Percentiles rank a stretch among this genome's conserved stretches.
These are phyloP conservation scores for Anisognathus igniventris DNA, from an alignment of 2,797 vertebrate species.

Conservation along the genomic window DNA sequence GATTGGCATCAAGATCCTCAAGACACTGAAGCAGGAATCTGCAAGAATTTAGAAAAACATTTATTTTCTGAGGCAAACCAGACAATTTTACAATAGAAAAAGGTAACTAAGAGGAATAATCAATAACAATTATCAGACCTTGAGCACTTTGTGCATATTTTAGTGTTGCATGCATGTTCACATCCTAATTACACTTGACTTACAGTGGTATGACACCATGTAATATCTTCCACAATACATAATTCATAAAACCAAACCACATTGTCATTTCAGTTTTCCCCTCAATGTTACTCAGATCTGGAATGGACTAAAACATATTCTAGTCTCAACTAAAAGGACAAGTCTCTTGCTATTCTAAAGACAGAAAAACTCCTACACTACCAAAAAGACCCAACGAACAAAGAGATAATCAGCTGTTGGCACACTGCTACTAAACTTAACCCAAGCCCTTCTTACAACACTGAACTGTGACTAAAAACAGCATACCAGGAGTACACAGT, in stretches of 20 bases:
- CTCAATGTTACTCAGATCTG: background rate
- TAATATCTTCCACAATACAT: background rate
- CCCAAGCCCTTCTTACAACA: background rate
- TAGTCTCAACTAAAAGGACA: background rate
- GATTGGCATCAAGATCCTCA: conserved; percentile 91
- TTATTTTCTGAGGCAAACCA: background rate
- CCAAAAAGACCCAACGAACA: background rate
- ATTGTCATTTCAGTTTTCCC: background rate
- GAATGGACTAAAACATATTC: background rate
- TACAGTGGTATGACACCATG: background rate
- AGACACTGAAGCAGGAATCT: conserved; percentile 94
- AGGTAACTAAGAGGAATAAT: background rate
- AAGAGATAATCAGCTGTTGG: background rate
- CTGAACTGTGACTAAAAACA: conserved; percentile 17
- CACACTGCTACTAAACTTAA: background rate
- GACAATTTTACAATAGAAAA: background rate
- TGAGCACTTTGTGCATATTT: background rate
- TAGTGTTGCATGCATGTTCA: background rate
- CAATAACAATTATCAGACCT: background rate
- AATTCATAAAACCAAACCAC: background rate
- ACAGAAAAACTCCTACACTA: background rate
- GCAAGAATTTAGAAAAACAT: background rate
- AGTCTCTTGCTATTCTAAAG: background rate
- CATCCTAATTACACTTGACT: background rate
- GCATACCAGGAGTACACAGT: background rate